Base-by-base conservation (phyloP, 2,113 vertebrate genomes). In the Panthera uncia region DNA sequence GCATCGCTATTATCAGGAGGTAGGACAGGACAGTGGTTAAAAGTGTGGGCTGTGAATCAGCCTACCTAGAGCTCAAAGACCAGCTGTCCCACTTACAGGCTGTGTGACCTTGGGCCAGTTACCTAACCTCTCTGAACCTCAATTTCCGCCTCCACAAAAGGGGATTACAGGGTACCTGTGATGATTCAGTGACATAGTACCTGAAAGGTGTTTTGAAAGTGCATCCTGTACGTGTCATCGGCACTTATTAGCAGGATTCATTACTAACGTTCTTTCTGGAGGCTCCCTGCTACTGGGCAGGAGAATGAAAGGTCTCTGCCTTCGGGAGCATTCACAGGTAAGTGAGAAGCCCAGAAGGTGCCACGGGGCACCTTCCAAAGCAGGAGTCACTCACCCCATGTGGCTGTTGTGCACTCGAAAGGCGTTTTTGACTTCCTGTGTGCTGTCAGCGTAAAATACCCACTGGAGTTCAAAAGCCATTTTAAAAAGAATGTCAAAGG, bases 361-460 rank as follows among this genome's bases (percentile, higher is more conserved):
- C 80, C 76, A 5, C 7, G 15, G 14, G 25, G 3, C 3, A 4
- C 52, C 0, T 33, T 29, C 15, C 8, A 1, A 19, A 1, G 2
- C 4, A 71, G 87, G 1, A 10, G 27, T 33, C 25, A 13, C 45
- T 4, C 15, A 7, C 1, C 16, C 18, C 7, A 3, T 1, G 23
- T 1, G 8, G 5, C 27, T 7, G 2, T 12, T 0, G 23, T 69
- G 57, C 57, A 12, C n/a, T 21, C 23, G 31, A 69, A 50, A 71
- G 50, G n/a, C 12, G 13, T n/a, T 91, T 65, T 36, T 27, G 11
- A 61, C 68, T n/a, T 68, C 74, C 10, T 0, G 0, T 2, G 50
- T 1, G 11, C n/a, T 13, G 8, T 33, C 16, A 76, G 41, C 4
- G 0, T 52, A 31, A 66, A 57, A 27, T 3, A 11, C n/a, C 16